These are phyloP conservation scores for Drepanosiphum platanoidis DNA, from an alignment of 2,888 invertebrate genomes.

Conservation along the genomic window DNA sequence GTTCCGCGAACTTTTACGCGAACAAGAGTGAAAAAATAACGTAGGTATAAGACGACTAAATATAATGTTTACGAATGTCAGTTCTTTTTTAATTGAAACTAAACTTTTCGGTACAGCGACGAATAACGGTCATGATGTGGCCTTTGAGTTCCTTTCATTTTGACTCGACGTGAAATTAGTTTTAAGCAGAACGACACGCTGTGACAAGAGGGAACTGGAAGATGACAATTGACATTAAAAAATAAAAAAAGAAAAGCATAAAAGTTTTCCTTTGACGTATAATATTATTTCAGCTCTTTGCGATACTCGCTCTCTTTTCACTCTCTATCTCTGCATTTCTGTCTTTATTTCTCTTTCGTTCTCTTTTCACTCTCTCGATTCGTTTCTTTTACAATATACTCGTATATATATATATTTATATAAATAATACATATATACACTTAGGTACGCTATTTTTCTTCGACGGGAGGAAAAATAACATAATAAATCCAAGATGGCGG, in stretches of 20 bases:
- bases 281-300: constrained; percentile 9
- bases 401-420: neutral
- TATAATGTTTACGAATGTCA: constrained; percentile 27
- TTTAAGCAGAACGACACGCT: constrained; percentile 14
- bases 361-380: too few relatives aligned
- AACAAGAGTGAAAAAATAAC: neutral
- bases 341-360: neutral
- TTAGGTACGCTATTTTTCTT: neutral
- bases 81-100: constrained; percentile 49
- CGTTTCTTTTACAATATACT: neutral
- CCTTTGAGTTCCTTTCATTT: constrained; percentile 8
- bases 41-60: constrained; percentile 10
- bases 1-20: neutral
- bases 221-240: constrained; percentile 43
- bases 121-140: constrained; percentile 27
- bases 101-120: constrained; percentile 22
- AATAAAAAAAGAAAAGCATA: neutral
- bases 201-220: constrained; percentile 12
- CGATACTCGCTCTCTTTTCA: neutral
- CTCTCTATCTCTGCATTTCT: neutral
- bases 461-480: neutral
- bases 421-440: neutral
- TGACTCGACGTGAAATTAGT: constrained; percentile 43
- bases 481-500: neutral
- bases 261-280: constrained; percentile 40